A percentile compares a stretch with the other conserved stretches of the same genome.
Conservation (phyloP, 2,797 vertebrate genomes). For the Synanceia verrucosa region DNA sequence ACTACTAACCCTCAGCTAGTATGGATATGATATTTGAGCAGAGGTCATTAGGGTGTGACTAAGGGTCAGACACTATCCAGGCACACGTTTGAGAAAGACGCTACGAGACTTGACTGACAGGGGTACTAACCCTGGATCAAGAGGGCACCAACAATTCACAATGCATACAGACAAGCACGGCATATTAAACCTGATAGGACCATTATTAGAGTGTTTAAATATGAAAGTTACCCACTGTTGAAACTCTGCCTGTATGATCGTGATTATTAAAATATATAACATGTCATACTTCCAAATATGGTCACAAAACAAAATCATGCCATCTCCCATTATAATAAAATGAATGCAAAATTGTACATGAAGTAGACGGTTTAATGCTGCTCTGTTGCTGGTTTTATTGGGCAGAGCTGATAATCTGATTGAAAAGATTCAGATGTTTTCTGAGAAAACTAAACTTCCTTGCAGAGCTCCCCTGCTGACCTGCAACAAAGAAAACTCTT, state of each 20-base stretch:
- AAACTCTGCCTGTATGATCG: constrained; percentile 26
- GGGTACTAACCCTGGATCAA: constrained; percentile 39
- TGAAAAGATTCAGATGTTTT: constrained; percentile 38
- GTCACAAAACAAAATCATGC: constrained; percentile 17
- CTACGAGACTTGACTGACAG: constrained; percentile 48
- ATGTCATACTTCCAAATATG: constrained; percentile 15
- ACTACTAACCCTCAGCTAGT: constrained; percentile 66
- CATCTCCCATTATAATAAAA: constrained; percentile 26
- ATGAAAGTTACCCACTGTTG: constrained; percentile 28
- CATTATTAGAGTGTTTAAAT: constrained; percentile 1
- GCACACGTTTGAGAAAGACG: constrained; percentile 60
- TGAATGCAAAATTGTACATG: constrained; percentile 1
- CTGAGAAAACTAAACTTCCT: constrained; percentile 28
- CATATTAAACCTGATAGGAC: constrained; percentile 19
- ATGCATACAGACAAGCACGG: constrained; percentile 38
- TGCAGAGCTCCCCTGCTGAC: constrained; percentile 27
- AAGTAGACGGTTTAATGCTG: not conserved
- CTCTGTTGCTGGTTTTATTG: constrained; percentile 9
- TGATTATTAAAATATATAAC: constrained; percentile 6
- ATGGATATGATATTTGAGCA: constrained; percentile 62
- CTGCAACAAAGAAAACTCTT: constrained; percentile 39
- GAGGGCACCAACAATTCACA: constrained; percentile 47
- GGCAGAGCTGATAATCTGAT: constrained; percentile 14
- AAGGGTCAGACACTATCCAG: constrained; percentile 39
- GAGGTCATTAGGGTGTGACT: constrained; percentile 65